Evolutionary conservation across 2,113 vertebrate species (phyloP).

Genomic region (Setophaga coronata): DNA sequence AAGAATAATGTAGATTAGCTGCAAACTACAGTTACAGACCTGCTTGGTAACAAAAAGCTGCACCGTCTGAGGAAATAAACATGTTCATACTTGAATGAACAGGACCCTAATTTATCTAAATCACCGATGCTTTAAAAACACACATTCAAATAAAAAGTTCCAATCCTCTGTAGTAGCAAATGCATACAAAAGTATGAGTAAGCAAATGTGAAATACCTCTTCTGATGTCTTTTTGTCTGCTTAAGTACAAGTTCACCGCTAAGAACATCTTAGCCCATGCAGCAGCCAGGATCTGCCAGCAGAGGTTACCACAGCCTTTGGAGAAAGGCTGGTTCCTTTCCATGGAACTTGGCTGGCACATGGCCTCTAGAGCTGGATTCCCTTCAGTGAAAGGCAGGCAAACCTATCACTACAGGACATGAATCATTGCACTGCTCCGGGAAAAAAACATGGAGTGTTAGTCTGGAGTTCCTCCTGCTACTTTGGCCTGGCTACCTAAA

Average conservation of each 20-base stretch:
- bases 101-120: not conserved
- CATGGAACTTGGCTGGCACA: not conserved
- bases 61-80: not conserved
- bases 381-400: accelerated
- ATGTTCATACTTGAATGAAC: not conserved
- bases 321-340: not conserved
- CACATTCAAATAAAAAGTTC: not conserved
- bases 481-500: not conserved
- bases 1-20: not conserved
- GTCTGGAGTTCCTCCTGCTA: not conserved
- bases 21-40: not conserved
- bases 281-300: not conserved
- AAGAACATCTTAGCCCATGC: accelerated
- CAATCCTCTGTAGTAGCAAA: not conserved
- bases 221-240: not conserved
- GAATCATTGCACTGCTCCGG: not conserved
- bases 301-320: conserved; percentile 25
- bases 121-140: not conserved
- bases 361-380: not conserved
- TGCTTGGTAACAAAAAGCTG: not conserved
- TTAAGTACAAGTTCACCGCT: accelerated
- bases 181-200: not conserved
- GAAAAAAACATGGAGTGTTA: not conserved
- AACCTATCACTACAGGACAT: not conserved
- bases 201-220: not conserved